Evolutionary conservation across 2,113 vertebrate genomes (phyloP), one percentile per base, ranked within the genome.

Genomic region (Phaethornis superciliosus): DNA sequence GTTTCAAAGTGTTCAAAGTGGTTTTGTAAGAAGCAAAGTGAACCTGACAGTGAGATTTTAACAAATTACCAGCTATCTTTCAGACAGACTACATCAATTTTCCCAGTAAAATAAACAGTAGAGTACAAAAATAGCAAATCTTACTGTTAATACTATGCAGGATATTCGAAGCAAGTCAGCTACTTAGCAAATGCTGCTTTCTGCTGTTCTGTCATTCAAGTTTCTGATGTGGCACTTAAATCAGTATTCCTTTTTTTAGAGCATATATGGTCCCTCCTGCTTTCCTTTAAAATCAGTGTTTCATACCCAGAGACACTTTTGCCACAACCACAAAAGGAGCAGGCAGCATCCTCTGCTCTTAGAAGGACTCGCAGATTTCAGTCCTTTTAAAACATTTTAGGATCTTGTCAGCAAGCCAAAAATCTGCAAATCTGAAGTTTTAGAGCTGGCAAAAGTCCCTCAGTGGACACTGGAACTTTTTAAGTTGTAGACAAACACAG

Each of bases 61-160:
- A 18, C 32, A 81, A 54, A 52, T 51, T 90, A 64, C 42, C 74
- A 78, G 32, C 60, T 75, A 37, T 84, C 32, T 75, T 84, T 89
- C 60, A 86, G 77, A 69, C 16, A 83, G 46, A 55, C 15, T 70
- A 27, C 22, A 78, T 24, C 26, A 33, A 47, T 79, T 89, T 92
- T 84, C 56, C 20, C 30, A 91, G 33, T 89, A 91, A 93, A 95
- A 86, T 78, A 92, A 77, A 74, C 35, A 76, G 12, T 21, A 70
- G 11, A 81, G 64, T 46, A 77, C 35, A 78, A 92, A 70, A 86
- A 65, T 55, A 86, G 65, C 64, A 88, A 76, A 85, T 59, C 65
- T 67, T 84, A 80, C 30, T 77, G 52, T 83, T 58, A 88, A 22
- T 58, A 40, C 40, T 65, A 10, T 14, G 51, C 28, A 51, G 32